Percentiles rank a stretch among this genome's conserved stretches.
These are phyloP conservation scores for Elgaria multicarinata DNA, from an alignment of 2,113 vertebrate genomes.

Conservation along the genomic window DNA sequence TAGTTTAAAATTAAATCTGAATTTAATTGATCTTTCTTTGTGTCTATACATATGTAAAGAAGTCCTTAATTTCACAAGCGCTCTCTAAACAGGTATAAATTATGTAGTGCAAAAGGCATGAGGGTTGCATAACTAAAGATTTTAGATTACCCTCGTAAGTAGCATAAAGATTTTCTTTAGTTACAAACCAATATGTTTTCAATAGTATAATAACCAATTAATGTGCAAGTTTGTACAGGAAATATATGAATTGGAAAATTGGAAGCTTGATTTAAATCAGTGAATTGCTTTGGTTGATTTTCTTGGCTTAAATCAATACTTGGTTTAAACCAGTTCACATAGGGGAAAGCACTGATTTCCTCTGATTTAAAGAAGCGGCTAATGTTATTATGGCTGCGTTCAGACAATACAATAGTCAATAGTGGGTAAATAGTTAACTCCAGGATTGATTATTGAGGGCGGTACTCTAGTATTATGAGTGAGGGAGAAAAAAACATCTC, in stretches of 20 bases:
- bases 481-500: background rate
- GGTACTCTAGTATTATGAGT: background rate
- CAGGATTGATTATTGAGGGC: too few relatives aligned
- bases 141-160: background rate
- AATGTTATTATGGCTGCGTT: background rate
- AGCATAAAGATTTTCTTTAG: background rate
- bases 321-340: background rate
- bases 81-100: background rate
- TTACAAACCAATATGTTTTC: background rate
- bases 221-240: background rate
- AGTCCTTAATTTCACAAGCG: background rate
- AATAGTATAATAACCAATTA: too few relatives aligned
- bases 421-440: too few relatives aligned
- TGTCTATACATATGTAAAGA: background rate
- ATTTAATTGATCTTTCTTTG: background rate
- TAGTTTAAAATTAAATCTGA: background rate
- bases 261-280: background rate
- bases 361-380: background rate
- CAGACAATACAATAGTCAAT: background rate
- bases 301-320: background rate
- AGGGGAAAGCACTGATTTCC: background rate
- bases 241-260: background rate
- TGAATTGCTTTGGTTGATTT: background rate
- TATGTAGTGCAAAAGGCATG: background rate
- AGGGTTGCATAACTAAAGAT: background rate